Base-by-base conservation (phyloP, 2,888 invertebrate genomes). In the Tenthredo mesomela region DNA sequence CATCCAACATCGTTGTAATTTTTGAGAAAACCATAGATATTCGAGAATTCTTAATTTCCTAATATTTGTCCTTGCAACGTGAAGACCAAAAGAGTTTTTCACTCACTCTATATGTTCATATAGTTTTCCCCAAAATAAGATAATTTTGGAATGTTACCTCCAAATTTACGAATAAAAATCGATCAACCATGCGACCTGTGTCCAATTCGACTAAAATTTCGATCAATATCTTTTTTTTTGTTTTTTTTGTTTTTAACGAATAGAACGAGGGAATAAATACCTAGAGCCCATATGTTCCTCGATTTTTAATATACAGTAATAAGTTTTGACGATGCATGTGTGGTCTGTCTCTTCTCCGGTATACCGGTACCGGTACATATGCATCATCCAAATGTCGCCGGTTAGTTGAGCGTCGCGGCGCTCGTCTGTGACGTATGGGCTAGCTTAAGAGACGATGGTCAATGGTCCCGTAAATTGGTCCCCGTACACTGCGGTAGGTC, bases 391-490 rank as follows among this genome's bases (percentile, higher is more conserved):
- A 61, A 80, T 80, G 80, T 80, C 80, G 61, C 58, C 80, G 80
- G 50, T 80, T 29, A 80, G 80, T 80, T 80, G 61, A 80, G 80
- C 80, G 80, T 80, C 80, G 37, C 80, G 40, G n/a, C 61, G 80
- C 61, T 80, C 58, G 61, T 80, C 80, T 80, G 61, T 78, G 78
- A 78, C 78, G 78, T 78, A 29, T 25, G 12, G 77, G 33, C 29
- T 77, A 47, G 77, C 40, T 50, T 10, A 50, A 77, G 61, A 80
- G 80, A 58, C n/a, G 75, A 80, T 80, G 80, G 80, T 80, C 80
- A 80, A 80, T 80, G 80, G 80, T 80, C 80, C 80, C 80, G 80
- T 80, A 80, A 80, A 80, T 80, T 80, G 80, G 80, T 61, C 61
- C 61, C 21, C 40, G 73, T n/a, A 21, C 40, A 80, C 80, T 80